Evolutionary conservation across 2,888 invertebrate species (phyloP), one percentile per base, ranked within the genome.

Genomic region (Ischnus inquisitorius): DNA sequence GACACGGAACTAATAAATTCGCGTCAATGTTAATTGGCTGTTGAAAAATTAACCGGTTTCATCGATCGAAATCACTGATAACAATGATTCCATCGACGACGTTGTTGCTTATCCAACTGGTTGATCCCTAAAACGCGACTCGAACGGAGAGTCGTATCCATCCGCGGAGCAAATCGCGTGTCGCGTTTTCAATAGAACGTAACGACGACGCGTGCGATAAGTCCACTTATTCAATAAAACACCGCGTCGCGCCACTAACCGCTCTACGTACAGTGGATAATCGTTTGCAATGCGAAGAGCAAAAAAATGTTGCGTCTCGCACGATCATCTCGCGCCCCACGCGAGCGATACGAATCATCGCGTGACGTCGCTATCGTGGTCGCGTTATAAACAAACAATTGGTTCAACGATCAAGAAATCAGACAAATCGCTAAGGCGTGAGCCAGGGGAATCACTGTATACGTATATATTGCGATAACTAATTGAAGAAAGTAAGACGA

Each of bases 161-260:
- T 22, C 2, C 3, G 0, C 12, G 19, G 28, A 10, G 43, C 22
- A 2, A 71, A 39, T 39, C 39, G 57, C 57, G 22, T 6, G 34
- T 16, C 14, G 8, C 54, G 54, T 1, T 41, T 43, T 16, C 43
- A 60, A 60, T 43, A 43, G 60, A 19, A 25, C 57, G 60, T 34
- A 72, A 74, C 72, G 43, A 46, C 43, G 46, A 57, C 16, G 62
- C 60, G 72, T 74, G 46, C 72, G 34, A 62, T 28, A 46, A 28
- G 34, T 2, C 46, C 34, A 34, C 46, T 74, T 48, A 46, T 46
- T 62, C 62, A 74, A 74, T 74, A 46, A 48, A 19, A 74, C 10
- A 60, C 34, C 60, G 16, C 72, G 6, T 25, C 34, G 19, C 43
- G 43, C 60, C n/a, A 6, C 16, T 16, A 60, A 25, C 57, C 3